Conservation (phyloP, 92 coral and sea anemone species). For the Scolanthus callimorphus region DNA sequence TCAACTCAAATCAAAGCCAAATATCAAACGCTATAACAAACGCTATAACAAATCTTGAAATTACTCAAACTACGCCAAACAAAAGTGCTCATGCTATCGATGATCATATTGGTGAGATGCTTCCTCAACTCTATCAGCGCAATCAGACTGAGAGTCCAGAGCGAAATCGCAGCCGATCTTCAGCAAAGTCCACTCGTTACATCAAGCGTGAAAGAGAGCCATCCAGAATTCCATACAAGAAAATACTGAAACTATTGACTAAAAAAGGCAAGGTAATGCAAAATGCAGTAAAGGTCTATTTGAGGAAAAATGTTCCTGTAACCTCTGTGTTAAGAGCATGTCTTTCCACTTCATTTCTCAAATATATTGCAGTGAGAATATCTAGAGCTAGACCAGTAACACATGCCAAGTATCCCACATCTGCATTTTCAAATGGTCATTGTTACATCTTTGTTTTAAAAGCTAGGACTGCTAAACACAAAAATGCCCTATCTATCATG, state of each 20-base stretch:
- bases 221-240: not conserved
- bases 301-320: not conserved
- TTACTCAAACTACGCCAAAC: not conserved
- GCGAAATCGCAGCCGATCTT: not conserved
- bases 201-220: not conserved
- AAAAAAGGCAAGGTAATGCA: not conserved
- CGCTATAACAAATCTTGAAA: not conserved
- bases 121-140: no score
- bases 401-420: conserved; percentile 1
- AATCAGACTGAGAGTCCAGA: not conserved
- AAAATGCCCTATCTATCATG: not conserved
- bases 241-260: not conserved
- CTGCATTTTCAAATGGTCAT: not conserved
- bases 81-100: no score
- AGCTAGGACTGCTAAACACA: not conserved
- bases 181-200: not conserved
- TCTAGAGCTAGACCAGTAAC: not conserved
- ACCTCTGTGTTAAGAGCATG: not conserved
- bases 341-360: not conserved
- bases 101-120: no score
- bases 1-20: not conserved
- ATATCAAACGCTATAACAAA: no score
- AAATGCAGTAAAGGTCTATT: not conserved
- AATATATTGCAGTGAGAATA: conserved; percentile 3
- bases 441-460: conserved; percentile 1